Conservation (phyloP, 2,888 invertebrate species). For the Tetragonisca angustula region DNA sequence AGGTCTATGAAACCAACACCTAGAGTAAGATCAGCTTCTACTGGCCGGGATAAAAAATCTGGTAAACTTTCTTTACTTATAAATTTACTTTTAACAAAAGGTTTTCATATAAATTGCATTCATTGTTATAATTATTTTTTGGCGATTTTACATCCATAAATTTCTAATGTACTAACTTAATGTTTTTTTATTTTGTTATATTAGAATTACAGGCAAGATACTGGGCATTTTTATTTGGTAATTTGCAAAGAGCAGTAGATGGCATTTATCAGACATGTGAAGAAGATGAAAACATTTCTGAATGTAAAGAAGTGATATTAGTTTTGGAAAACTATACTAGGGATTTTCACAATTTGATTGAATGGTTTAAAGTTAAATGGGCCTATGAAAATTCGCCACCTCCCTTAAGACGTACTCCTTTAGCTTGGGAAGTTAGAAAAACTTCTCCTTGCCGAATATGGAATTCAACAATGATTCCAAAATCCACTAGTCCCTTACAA, state of each 20-base stretch:
- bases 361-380: constrained; percentile 97
- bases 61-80: constrained; percentile 78
- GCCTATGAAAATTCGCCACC: constrained; percentile 95
- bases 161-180: background rate
- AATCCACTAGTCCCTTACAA: constrained; percentile 83
- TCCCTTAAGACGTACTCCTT: constrained; percentile 93
- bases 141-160: background rate
- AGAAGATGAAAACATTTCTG: constrained; percentile 95
- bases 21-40: constrained; percentile 92
- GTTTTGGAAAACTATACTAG: constrained; percentile 97
- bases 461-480: constrained; percentile 76
- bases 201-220: constrained; percentile 94
- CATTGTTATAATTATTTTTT: background rate
- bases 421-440: constrained; percentile 98
- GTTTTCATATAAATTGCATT: background rate
- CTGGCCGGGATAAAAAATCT: constrained; percentile 93
- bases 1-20: constrained; percentile 83
- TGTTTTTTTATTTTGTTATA: constrained; percentile 1
- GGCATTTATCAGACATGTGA: constrained; percentile 98
- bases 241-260: constrained; percentile 95
- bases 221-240: constrained; percentile 98
- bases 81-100: background rate
- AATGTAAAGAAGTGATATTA: constrained; percentile 98
- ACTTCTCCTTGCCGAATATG: constrained; percentile 86
- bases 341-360: constrained; percentile 96